Evolutionary conservation across 2,888 invertebrate species (phyloP).

Genomic region (Torymus aiolomorphi): DNA sequence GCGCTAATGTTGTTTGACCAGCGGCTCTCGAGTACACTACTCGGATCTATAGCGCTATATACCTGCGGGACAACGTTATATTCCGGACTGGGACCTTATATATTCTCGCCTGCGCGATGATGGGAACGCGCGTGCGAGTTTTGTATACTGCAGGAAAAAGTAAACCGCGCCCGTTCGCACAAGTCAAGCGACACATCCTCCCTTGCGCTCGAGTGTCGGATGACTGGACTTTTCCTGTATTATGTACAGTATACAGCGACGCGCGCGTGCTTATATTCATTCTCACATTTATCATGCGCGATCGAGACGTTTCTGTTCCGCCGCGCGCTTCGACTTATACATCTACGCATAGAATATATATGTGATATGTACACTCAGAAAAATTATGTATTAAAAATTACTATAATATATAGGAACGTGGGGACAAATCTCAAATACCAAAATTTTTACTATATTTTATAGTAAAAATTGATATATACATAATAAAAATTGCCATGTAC

Average conservation of each 20-base stretch:
- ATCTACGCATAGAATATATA: no score
- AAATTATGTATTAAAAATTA: no score
- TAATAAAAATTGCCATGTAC: no score
- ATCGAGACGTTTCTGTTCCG: background rate
- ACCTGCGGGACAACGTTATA: conserved; percentile 38
- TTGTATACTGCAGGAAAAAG: conserved; percentile 24
- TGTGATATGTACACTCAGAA: no score
- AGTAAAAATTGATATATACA: no score
- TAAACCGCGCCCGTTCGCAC: conserved; percentile 14
- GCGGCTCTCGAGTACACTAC: conserved; percentile 27
- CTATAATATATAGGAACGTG: no score
- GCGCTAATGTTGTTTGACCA: conserved; percentile 55
- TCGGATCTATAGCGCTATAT: background rate
- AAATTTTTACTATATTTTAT: no score
- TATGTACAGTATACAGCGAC: background rate
- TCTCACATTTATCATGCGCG: conserved; percentile 47
- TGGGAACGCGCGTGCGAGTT: conserved; percentile 41
- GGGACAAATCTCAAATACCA: no score
- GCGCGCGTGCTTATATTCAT: conserved; percentile 37
- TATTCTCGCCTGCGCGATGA: background rate
- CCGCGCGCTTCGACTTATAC: no score
- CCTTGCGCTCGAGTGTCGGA: conserved; percentile 26
- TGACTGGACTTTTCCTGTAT: conserved; percentile 43
- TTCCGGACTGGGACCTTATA: conserved; percentile 29
- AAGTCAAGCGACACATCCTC: conserved; percentile 49